phyloP scores from a whole-genome alignment of 2,888 invertebrate species.

The Morpho deidamia region DNA sequence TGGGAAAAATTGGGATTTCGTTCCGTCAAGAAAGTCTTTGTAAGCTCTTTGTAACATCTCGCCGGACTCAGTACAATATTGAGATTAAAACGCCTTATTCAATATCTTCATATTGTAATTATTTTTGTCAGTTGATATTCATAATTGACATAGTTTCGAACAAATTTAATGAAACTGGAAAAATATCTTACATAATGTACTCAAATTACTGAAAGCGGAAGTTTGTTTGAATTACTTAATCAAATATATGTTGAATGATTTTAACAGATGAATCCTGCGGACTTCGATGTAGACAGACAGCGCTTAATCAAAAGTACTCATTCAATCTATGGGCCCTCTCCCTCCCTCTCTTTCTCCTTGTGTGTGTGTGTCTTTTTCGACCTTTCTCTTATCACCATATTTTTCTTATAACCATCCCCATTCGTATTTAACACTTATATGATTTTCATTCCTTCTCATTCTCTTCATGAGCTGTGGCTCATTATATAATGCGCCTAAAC shows the following conservation, averaged over 20 bases:
- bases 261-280: constrained; percentile 7
- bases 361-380: neutral
- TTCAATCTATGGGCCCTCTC: neutral
- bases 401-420: no score
- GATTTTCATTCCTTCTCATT: no score
- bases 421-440: no score
- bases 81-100: constrained; percentile 21
- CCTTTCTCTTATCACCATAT: no score
- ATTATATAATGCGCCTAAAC: no score
- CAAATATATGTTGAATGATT: constrained; percentile 18
- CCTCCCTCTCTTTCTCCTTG: no score
- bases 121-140: constrained; percentile 5
- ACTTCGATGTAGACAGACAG: constrained; percentile 4
- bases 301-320: constrained; percentile 10
- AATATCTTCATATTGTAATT: constrained; percentile 9
- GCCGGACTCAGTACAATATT: constrained; percentile 19
- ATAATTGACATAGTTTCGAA: no score
- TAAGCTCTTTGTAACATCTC: constrained; percentile 27
- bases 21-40: constrained; percentile 22
- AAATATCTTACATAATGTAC: no score
- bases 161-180: no score
- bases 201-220: no score
- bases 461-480: no score
- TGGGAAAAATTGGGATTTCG: constrained; percentile 18
- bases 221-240: constrained; percentile 2